These are phyloP conservation scores for Ctenodactylus gundi DNA, from an alignment of 2,113 vertebrate species.

Conservation along the genomic window DNA sequence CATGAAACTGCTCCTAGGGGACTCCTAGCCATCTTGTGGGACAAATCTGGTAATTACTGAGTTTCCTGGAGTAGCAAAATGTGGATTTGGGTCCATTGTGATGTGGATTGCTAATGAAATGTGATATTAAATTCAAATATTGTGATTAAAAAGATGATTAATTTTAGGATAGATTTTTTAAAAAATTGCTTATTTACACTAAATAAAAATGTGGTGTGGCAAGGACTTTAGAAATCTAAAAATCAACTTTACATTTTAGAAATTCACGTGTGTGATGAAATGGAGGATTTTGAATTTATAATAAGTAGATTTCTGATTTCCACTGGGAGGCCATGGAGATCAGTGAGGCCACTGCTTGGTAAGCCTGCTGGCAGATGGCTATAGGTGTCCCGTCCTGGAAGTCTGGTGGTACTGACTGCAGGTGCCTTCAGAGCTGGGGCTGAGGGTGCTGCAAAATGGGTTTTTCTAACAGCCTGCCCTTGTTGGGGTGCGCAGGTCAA, in stretches of 20 bases:
- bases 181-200: neutral
- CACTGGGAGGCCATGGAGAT: too few species aligned
- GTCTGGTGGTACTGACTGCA: too few species aligned
- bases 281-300: neutral
- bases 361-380: neutral
- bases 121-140: neutral
- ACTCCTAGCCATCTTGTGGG: neutral
- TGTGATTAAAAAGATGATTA: neutral
- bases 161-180: neutral
- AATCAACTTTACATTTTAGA: neutral
- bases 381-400: neutral
- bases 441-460: neutral
- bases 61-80: neutral
- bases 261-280: neutral
- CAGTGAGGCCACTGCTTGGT: neutral
- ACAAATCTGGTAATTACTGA: neutral
- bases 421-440: too few species aligned
- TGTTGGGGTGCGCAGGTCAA: fast-evolving
- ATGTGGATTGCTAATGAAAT: conserved; percentile 26
- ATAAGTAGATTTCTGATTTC: neutral
- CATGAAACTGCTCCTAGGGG: neutral
- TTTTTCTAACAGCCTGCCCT: neutral
- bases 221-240: neutral
- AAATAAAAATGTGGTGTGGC: neutral
- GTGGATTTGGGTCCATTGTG: neutral